These are phyloP conservation scores for Myotis planiceps DNA, from an alignment of 2,797 vertebrate genomes.

Conservation along the genomic window DNA sequence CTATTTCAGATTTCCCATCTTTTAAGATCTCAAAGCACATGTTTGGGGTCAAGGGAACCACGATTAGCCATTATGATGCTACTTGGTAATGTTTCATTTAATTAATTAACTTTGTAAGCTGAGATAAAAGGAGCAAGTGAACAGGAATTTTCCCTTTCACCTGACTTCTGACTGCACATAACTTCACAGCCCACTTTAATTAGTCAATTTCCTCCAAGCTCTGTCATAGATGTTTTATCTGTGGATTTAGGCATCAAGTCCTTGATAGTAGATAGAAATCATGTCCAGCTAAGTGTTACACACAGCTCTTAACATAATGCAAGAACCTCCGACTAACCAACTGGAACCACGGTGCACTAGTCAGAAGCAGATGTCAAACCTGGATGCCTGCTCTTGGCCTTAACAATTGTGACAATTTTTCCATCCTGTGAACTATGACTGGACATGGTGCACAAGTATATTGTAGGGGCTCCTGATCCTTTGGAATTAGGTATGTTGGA, in stretches of 20 bases:
- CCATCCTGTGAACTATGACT: background rate
- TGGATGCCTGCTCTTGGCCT: background rate
- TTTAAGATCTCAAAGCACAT: background rate
- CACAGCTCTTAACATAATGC: background rate
- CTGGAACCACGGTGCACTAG: background rate
- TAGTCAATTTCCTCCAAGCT: background rate
- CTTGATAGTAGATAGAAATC: background rate
- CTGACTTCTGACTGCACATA: background rate
- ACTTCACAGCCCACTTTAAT: background rate
- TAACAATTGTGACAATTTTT: background rate
- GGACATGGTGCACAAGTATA: background rate
- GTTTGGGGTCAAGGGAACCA: background rate
- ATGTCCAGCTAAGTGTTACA: background rate
- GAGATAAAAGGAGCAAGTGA: background rate
- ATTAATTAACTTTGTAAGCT: conserved; percentile 12
- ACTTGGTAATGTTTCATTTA: background rate
- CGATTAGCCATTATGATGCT: background rate
- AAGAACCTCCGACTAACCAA: background rate
- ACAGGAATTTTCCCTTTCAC: background rate
- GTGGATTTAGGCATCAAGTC: background rate
- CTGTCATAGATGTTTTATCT: background rate
- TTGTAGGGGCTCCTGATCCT: background rate
- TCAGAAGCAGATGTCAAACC: background rate
- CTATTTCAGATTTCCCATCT: background rate
- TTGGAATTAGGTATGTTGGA: background rate